phyloP scores from a whole-genome alignment of 2,888 invertebrate species.

The Bugula neritina region DNA sequence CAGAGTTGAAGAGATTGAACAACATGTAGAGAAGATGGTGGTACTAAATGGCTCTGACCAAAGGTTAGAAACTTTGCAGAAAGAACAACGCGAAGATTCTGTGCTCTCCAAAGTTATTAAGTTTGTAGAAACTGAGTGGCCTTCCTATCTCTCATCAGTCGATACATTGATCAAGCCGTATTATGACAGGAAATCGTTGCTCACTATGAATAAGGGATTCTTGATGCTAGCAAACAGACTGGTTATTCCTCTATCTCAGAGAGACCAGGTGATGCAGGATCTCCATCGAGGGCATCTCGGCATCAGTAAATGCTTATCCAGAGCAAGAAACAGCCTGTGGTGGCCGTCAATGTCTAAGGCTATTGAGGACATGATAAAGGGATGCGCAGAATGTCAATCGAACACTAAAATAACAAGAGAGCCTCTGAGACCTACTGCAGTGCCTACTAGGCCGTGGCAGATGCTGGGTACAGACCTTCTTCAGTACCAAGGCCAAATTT shows the following conservation, averaged over 20 bases:
- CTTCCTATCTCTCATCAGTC: background rate
- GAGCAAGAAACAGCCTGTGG: slow-evolving; percentile 5
- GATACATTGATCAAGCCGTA: slow-evolving; percentile 15
- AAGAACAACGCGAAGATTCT: slow-evolving; percentile 19
- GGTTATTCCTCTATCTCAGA: background rate
- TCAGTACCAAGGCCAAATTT: slow-evolving; percentile 10
- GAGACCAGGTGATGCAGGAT: background rate
- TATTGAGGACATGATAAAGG: background rate
- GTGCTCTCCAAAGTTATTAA: background rate
- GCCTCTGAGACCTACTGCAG: slow-evolving; percentile 24
- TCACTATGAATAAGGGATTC: slow-evolving; percentile 19
- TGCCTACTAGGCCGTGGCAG: slow-evolving; percentile 26
- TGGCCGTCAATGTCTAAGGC: background rate
- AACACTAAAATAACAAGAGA: background rate
- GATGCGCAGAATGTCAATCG: background rate
- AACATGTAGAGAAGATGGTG: background rate
- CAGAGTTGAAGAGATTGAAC: background rate
- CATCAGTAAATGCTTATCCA: slow-evolving; percentile 2
- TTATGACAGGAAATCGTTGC: background rate
- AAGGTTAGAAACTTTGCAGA: background rate
- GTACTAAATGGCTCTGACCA: background rate
- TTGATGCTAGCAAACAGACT: background rate
- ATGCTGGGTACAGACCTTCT: slow-evolving; percentile 24
- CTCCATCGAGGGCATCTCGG: slow-evolving; percentile 10
- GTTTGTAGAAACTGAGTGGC: slow-evolving; percentile 12